Evolutionary conservation across 2,888 invertebrate species (phyloP).

Genomic region (Parnassius apollo): DNA sequence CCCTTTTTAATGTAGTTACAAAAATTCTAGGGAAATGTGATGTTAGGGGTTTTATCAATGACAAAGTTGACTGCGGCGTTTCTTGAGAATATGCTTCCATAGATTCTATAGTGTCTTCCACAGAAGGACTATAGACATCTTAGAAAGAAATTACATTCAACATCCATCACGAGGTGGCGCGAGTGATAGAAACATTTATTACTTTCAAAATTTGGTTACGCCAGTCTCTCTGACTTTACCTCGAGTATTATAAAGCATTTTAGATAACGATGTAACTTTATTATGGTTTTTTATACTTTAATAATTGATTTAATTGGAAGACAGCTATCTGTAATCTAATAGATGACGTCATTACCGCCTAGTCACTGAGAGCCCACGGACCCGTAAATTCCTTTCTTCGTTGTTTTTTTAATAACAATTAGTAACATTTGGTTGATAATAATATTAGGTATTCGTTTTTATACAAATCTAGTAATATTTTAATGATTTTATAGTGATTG

Average conservation of each 20-base stretch:
- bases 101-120: slow-evolving; percentile 46
- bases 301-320: slow-evolving; percentile 45
- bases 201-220: slow-evolving; percentile 41
- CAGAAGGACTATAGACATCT: slow-evolving; percentile 49
- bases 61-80: slow-evolving; percentile 78
- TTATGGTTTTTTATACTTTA: slow-evolving; percentile 46
- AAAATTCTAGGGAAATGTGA: slow-evolving; percentile 74
- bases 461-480: slow-evolving; percentile 66
- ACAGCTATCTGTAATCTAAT: slow-evolving; percentile 47
- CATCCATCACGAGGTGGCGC: slow-evolving; percentile 61
- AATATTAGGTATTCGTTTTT: slow-evolving; percentile 70
- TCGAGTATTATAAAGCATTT: slow-evolving; percentile 74
- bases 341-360: slow-evolving; percentile 73
- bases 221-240: slow-evolving; percentile 46
- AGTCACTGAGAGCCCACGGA: slow-evolving; percentile 78
- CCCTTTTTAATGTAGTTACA: slow-evolving; percentile 73
- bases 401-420: slow-evolving; percentile 60
- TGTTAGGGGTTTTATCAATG: slow-evolving; percentile 81
- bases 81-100: slow-evolving; percentile 50
- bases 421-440: slow-evolving; percentile 73
- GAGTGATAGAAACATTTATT: slow-evolving; percentile 43
- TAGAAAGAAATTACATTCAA: slow-evolving; percentile 40
- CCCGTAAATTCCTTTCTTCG: slow-evolving; percentile 56
- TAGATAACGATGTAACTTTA: slow-evolving; percentile 48
- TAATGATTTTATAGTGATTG: slow-evolving; percentile 57